Evolutionary conservation across 2,797 vertebrate species (phyloP).

Genomic region (Novumbra hubbsi): DNA sequence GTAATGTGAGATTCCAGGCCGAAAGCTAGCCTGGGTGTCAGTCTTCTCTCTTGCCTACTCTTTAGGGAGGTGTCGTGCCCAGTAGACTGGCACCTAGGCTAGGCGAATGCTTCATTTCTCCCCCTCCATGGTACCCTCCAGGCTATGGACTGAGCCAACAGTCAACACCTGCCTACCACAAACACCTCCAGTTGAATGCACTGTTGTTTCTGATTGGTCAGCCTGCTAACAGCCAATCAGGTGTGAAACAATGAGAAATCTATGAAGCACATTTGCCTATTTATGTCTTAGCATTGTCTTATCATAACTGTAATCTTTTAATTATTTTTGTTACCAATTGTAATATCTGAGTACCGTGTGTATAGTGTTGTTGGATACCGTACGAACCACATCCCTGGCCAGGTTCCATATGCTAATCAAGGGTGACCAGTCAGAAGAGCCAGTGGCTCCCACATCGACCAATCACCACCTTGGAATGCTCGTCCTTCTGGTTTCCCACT

Average conservation of each 20-base stretch:
- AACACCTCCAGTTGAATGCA: slow-evolving; percentile 75
- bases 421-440: slow-evolving; percentile 96
- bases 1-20: slow-evolving; percentile 91
- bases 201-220: slow-evolving; percentile 96
- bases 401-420: slow-evolving; percentile 44
- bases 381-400: slow-evolving; percentile 24
- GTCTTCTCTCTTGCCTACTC: neutral
- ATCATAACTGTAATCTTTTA: neutral
- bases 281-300: neutral
- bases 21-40: slow-evolving; percentile 61
- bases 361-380: neutral
- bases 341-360: slow-evolving; percentile 1
- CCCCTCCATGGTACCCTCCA: slow-evolving; percentile 70
- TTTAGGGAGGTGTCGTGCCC: neutral
- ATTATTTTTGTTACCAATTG: too few species aligned
- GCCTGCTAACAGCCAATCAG: slow-evolving; percentile 40
- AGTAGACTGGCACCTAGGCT: slow-evolving; percentile 52
- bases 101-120: slow-evolving; percentile 73
- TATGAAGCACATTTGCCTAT: slow-evolving; percentile 27
- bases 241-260: slow-evolving; percentile 19
- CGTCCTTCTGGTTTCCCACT: slow-evolving; percentile 67
- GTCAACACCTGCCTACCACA: slow-evolving; percentile 67
- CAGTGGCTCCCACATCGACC: slow-evolving; percentile 81
- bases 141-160: slow-evolving; percentile 73
- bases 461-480: slow-evolving; percentile 73